Percentiles rank a stretch among this genome's conserved stretches.
Conservation (phyloP, 1,140 invertebrate genomes). For the Drosophila navojoa region DNA sequence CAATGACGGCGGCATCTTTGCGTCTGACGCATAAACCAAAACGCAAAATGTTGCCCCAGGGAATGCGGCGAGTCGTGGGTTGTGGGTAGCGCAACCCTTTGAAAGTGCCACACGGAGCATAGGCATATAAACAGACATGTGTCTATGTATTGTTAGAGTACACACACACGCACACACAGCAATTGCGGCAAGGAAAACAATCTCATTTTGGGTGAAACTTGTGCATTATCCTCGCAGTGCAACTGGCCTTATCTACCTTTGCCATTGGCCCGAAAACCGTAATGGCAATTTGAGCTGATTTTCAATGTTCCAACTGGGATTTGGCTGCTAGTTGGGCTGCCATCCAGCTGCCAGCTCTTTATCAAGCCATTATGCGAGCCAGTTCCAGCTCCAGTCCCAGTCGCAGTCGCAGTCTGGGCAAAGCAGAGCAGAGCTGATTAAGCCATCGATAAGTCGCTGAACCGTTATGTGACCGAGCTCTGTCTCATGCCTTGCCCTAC, state of each 20-base stretch:
- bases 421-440: slow-evolving; percentile 46
- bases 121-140: not conserved
- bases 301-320: slow-evolving; percentile 83
- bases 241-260: slow-evolving; percentile 62
- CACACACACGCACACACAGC: slow-evolving; percentile 17
- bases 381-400: slow-evolving; percentile 11
- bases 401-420: no score
- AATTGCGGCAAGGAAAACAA: slow-evolving; percentile 63
- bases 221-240: slow-evolving; percentile 61
- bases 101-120: slow-evolving; percentile 22
- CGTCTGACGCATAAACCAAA: slow-evolving; percentile 79
- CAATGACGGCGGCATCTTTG: slow-evolving; percentile 71
- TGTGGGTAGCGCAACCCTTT: slow-evolving; percentile 60
- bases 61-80: slow-evolving; percentile 38
- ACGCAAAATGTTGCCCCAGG: slow-evolving; percentile 80
- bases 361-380: slow-evolving; percentile 76
- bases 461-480: slow-evolving; percentile 29
- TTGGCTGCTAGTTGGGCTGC: slow-evolving; percentile 45
- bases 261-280: slow-evolving; percentile 58
- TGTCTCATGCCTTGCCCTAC: not conserved
- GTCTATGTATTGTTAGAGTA: not conserved
- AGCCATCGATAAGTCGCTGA: slow-evolving; percentile 67
- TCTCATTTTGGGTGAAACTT: slow-evolving; percentile 50
- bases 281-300: slow-evolving; percentile 81
- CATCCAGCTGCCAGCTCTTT: slow-evolving; percentile 66